phyloP scores from a whole-genome alignment of 2,888 invertebrate species.

The Drosophila barbarae region DNA sequence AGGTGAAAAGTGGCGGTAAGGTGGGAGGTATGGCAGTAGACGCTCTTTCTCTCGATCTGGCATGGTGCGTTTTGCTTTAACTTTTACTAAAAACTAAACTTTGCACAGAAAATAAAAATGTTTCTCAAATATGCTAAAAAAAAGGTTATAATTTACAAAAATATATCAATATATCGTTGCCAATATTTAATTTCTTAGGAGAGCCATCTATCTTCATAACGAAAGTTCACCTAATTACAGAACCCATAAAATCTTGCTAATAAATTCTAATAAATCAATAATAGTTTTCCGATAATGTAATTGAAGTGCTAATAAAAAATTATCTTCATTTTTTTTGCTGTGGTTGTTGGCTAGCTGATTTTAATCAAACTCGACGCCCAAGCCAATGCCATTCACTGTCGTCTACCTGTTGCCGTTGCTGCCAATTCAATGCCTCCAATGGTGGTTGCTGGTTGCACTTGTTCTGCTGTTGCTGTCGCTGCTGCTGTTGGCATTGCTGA shows the following conservation, averaged over 20 bases:
- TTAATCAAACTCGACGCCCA: conserved; percentile 42
- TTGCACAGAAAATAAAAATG: conserved; percentile 3
- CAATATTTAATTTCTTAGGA: not conserved
- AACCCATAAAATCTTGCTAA: not conserved
- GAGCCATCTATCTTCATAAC: not conserved
- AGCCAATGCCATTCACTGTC: conserved; percentile 44
- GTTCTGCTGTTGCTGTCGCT: conserved; percentile 41
- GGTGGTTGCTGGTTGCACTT: conserved; percentile 52
- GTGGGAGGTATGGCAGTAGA: conserved; percentile 40
- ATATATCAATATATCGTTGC: too few species aligned
- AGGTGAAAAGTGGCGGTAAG: conserved; percentile 17
- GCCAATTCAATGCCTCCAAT: conserved; percentile 36
- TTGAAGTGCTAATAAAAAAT: too few species aligned
- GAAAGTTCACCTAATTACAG: not conserved
- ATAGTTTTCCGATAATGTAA: not conserved
- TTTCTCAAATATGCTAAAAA: not conserved
- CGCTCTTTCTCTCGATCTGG: conserved; percentile 20
- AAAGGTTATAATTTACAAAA: not conserved
- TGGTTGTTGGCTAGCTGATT: conserved; percentile 31
- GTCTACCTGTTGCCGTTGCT: conserved; percentile 43
- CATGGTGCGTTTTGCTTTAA: conserved; percentile 52
- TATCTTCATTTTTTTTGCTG: not conserved
- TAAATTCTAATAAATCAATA: not conserved
- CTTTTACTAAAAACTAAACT: conserved; percentile 63
- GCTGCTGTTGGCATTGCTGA: conserved; percentile 26